These are phyloP conservation scores for Etheostoma perlongum DNA, from an alignment of 2,797 vertebrate species.

Conservation along the genomic window DNA sequence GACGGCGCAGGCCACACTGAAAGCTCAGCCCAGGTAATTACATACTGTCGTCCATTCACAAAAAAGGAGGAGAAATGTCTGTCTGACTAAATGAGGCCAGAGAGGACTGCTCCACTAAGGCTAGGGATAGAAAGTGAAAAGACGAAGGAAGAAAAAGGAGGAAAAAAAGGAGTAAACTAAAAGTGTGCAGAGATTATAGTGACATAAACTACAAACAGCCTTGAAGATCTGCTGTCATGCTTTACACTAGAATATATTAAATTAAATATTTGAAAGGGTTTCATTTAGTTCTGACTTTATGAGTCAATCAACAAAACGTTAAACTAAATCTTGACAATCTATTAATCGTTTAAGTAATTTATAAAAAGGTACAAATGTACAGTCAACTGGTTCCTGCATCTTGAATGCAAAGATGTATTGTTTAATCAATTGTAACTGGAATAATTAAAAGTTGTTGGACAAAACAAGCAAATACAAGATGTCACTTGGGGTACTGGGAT, in stretches of 20 bases:
- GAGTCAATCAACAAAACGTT: not conserved
- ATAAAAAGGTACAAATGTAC: not conserved
- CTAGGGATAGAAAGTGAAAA: constrained; percentile 53
- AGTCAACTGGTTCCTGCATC: not conserved
- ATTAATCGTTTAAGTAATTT: not conserved
- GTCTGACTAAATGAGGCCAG: constrained; percentile 32
- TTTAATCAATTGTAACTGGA: not conserved
- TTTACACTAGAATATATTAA: not conserved
- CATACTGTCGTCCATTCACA: constrained; percentile 79
- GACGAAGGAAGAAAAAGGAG: constrained; percentile 12
- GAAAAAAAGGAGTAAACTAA: constrained; percentile 4
- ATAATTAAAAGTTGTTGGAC: not conserved
- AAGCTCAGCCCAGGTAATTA: constrained; percentile 83
- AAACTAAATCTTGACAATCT: not conserved
- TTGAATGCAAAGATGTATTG: not conserved
- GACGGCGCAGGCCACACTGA: constrained; percentile 81
- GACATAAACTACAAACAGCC: constrained; percentile 12
- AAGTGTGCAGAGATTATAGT: constrained; percentile 9
- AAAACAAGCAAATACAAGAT: not conserved
- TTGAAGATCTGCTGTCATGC: not conserved
- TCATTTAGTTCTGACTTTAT: not conserved
- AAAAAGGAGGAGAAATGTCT: constrained; percentile 57
- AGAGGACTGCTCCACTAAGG: constrained; percentile 23
- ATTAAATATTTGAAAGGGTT: not conserved
- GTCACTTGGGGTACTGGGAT: no score